Base-by-base conservation (phyloP, 1,140 invertebrate species). In the Panulirus ornatus region DNA sequence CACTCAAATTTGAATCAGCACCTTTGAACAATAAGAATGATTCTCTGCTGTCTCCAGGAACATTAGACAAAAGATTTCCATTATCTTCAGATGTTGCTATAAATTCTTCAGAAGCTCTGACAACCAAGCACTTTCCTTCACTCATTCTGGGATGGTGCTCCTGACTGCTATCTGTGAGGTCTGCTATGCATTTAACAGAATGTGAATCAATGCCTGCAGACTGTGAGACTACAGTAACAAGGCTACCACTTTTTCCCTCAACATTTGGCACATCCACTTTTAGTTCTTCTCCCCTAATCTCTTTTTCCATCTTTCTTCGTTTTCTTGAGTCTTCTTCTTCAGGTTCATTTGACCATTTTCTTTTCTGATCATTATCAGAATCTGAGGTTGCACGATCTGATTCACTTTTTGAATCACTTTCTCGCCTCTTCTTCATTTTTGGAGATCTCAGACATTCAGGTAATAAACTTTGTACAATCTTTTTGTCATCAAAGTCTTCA, bases 291-390 rank as follows among this genome's bases (percentile, higher is more conserved):
- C 2, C 22, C 11, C 27, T 27, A 75, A 9, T 14, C 9, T n/a
- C 8, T 44, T 79, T 22, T 51, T 79, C 76, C 3, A 36, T 30
- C 51, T 79, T 79, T 47, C 76, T 79, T 79, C 76, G 47, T 79
- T 79, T 79, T 47, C 76, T 79, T 22, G 27, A 44, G 9, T 79
- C 76, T 19, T 44, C 44, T 47, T 79, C 42, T 79, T 11, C 51
- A 27, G 22, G 6, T 47, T 79, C 76, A n/a, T 30, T 51, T 19
- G 76, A 19, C 42, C 40, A 27, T 79, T 79, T 79, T 79, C 76
- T 79, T 42, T 79, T 51, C 38, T 79, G 76, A 79, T 16, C 42
- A 42, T 79, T 42, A 22, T 79, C 76, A 44, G 27, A 44, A 47
- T 47, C 27, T 11, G 42, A 30, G 44, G 0, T 36, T 30, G 22